Conservation (phyloP, 1,140 invertebrate genomes). For the Teleogryllus occipitalis region DNA sequence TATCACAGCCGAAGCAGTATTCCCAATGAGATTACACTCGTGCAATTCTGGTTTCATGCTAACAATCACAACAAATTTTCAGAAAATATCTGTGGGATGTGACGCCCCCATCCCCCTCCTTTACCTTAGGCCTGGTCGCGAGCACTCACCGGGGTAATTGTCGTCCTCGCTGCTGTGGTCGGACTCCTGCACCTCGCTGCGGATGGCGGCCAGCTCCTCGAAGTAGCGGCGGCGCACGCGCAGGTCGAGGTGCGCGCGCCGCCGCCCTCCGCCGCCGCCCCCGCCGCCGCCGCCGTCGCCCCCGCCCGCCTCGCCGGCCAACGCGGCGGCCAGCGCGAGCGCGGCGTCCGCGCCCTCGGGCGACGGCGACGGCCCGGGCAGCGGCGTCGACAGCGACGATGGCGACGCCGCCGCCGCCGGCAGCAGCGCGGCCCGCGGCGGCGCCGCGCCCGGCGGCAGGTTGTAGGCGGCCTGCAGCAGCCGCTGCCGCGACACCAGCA, state of each 20-base stretch:
- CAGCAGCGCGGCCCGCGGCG: neutral
- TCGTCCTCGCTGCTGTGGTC: slow-evolving; percentile 61
- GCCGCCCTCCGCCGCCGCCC: slow-evolving; percentile 14
- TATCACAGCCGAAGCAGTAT: too few species aligned
- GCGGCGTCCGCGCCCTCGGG: slow-evolving; percentile 22
- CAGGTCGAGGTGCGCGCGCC: slow-evolving; percentile 38
- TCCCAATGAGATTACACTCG: too few species aligned
- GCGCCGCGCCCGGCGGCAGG: neutral
- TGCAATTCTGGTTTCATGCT: too few species aligned
- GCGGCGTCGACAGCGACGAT: slow-evolving; percentile 8
- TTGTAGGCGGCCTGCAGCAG: neutral
- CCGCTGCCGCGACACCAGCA: neutral
- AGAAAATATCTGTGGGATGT: too few species aligned
- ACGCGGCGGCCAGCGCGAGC: slow-evolving; percentile 32
- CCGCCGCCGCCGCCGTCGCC: slow-evolving; percentile 30
- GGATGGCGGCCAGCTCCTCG: slow-evolving; percentile 42
- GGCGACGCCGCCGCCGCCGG: too few species aligned
- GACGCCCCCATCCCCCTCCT: too few species aligned
- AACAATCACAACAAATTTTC: too few species aligned
- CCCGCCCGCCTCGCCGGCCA: slow-evolving; percentile 34
- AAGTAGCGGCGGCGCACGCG: slow-evolving; percentile 46
- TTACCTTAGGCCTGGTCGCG: too few species aligned
- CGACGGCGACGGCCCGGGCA: too few species aligned
- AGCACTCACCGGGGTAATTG: slow-evolving; percentile 45
- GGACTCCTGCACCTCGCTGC: slow-evolving; percentile 50